Base-by-base conservation (phyloP, 2,888 invertebrate genomes). In the Eugnorisma glareosa region DNA sequence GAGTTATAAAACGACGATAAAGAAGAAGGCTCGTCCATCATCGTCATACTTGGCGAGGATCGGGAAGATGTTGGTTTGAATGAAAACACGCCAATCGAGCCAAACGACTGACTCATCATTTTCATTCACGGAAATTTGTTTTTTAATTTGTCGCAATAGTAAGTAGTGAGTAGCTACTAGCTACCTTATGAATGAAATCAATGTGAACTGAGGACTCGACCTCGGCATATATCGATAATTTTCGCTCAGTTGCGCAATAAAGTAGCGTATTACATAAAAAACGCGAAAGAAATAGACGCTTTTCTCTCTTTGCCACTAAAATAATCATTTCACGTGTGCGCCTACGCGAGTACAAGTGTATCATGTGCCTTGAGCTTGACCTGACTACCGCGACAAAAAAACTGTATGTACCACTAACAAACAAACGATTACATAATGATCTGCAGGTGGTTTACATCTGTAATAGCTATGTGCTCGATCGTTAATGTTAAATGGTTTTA, bases 21-120 rank as follows among this genome's bases (percentile, higher is more conserved):
- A 84, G 85, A 81, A 84, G 85, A 73, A 85, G 77, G 70, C 75
- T 85, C 82, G 86, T 89, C 89, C 81, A 88, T 90, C 84, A 86
- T 87, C 89, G 84, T 89, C 88, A 88, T 88, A 89, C 84, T 91
- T 91, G 91, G 86, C 89, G 85, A 88, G 87, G 88, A 87, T 90
- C 83, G 82, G 82, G 75, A 75, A 83, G 75, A 82, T 84, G 84
- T 86, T 81, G 86, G 83, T 88, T 84, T 93, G 93, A 93, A 93
- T 94, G 93, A 91, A 92, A 92, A 90, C 87, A 90, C 86, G 88
- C 86, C 86, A 90, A 86, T 86, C 86, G 90, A 89, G 94, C 95
- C 95, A 95, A 95, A 90, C 83, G 75, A 88, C 88, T 95, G 94
- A 95, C 89, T 94, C 94, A 95, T 92, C 89, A 90, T 91, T 91